These are phyloP conservation scores for Ecdyonurus torrentis DNA, from an alignment of 2,888 invertebrate genomes.

Conservation along the genomic window DNA sequence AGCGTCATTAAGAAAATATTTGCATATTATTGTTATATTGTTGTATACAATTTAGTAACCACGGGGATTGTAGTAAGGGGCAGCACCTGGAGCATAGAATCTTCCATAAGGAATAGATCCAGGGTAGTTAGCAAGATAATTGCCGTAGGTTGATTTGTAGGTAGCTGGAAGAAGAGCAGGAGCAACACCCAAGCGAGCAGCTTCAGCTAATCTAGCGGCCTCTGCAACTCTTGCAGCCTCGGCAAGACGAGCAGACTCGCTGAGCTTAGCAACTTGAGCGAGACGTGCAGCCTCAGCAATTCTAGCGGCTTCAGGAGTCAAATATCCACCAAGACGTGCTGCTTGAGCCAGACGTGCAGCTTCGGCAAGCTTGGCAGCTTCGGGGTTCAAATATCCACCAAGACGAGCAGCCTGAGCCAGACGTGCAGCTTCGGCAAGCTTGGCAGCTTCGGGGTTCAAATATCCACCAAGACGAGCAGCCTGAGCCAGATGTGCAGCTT, in stretches of 20 bases:
- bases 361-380: neutral
- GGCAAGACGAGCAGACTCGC: neutral
- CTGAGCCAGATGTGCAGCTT: neutral
- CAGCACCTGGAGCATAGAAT: neutral
- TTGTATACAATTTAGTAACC: neutral
- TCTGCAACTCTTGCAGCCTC: conserved; percentile 2
- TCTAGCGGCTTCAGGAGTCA: neutral
- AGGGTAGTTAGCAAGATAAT: neutral
- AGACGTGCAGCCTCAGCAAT: neutral
- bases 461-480: neutral
- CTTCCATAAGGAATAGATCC: neutral
- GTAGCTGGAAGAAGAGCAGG: neutral
- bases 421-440: neutral
- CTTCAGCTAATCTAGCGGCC: neutral
- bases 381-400: neutral
- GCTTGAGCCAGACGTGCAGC: conserved; percentile 4
- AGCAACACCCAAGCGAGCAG: neutral
- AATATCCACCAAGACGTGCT: neutral
- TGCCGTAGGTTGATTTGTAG: neutral
- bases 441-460: neutral
- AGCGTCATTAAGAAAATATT: too few relatives aligned
- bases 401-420: neutral
- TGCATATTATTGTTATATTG: too few relatives aligned
- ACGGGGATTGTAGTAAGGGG: conserved; percentile 6
- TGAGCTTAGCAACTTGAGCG: neutral